Evolutionary conservation across 2,888 invertebrate species (phyloP).

Genomic region (Tribolium freemani): DNA sequence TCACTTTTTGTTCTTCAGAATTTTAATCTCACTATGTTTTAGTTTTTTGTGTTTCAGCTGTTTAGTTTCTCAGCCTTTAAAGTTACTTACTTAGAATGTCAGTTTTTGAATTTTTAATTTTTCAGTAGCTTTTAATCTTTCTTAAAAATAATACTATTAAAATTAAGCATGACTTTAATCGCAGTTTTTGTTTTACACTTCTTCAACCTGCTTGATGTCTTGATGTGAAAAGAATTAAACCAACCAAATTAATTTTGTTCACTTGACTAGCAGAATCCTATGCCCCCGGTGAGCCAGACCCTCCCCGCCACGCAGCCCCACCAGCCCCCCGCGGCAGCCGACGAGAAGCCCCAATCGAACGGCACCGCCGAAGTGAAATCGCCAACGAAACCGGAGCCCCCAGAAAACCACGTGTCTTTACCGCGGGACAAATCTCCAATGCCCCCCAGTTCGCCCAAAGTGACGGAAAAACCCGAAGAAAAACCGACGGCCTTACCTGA

Average conservation of each 20-base stretch:
- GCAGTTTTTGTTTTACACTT: too few species aligned
- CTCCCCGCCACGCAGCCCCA: conserved; percentile 60
- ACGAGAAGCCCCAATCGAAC: conserved; percentile 62
- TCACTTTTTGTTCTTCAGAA: too few species aligned
- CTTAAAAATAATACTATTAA: too few species aligned
- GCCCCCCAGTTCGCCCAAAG: conserved; percentile 26
- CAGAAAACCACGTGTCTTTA: conserved; percentile 56
- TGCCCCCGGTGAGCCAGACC: conserved; percentile 59
- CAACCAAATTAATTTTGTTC: not conserved
- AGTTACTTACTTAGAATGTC: too few species aligned
- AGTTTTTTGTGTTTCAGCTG: too few species aligned
- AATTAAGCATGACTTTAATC: too few species aligned
- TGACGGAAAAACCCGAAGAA: conserved; percentile 23
- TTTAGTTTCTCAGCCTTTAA: too few species aligned
- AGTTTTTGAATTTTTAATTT: too few species aligned
- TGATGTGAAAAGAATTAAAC: too few species aligned
- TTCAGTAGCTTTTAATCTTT: too few species aligned
- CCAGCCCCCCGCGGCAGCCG: conserved; percentile 63
- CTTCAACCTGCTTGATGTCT: too few species aligned
- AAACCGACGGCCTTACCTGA: conserved; percentile 29
- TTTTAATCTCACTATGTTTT: too few species aligned
- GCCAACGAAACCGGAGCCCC: conserved; percentile 45
- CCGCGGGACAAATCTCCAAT: conserved; percentile 46
- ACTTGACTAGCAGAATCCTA: conserved; percentile 49
- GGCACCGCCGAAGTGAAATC: conserved; percentile 60